Percentiles rank a stretch among this genome's conserved stretches.
Conservation (phyloP, 2,797 vertebrate genomes). For the Crax fasciolata region DNA sequence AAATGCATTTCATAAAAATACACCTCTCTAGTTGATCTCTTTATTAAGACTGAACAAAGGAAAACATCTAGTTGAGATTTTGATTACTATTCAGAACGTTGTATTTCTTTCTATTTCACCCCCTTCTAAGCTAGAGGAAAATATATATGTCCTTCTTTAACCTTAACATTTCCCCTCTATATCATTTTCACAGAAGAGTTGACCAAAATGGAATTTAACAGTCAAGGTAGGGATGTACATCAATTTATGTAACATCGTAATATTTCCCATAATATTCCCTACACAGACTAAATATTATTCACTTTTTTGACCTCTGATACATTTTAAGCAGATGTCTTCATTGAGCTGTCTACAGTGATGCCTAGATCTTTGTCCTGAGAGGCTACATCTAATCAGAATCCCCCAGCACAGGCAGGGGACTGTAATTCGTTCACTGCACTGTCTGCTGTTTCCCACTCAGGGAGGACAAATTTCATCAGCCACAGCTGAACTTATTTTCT, state of each 20-base stretch:
- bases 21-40: not conserved
- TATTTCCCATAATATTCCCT: slow-evolving; percentile 68
- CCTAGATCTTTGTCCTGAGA: slow-evolving; percentile 58
- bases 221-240: slow-evolving; percentile 23
- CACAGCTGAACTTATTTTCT: not conserved
- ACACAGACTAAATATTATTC: slow-evolving; percentile 52
- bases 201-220: slow-evolving; percentile 48
- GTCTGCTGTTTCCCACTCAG: not conserved
- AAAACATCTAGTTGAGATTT: not conserved
- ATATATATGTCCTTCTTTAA: not conserved
- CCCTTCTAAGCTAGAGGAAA: not conserved
- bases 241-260: slow-evolving; percentile 47
- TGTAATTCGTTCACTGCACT: not conserved
- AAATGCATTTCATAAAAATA: not conserved
- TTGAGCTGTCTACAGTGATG: slow-evolving; percentile 30
- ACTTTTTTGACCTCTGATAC: slow-evolving; percentile 64
- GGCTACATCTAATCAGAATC: slow-evolving; percentile 17
- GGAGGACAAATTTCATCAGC: slow-evolving; percentile 33
- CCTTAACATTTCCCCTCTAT: slow-evolving; percentile 5
- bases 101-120: not conserved
- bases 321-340: slow-evolving; percentile 59
- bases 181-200: not conserved
- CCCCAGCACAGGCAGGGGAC: not conserved
- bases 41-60: not conserved
- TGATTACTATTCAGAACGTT: not conserved